Evolutionary conservation across 2,797 vertebrate genomes (phyloP).

Genomic region (Brotula barbata): DNA sequence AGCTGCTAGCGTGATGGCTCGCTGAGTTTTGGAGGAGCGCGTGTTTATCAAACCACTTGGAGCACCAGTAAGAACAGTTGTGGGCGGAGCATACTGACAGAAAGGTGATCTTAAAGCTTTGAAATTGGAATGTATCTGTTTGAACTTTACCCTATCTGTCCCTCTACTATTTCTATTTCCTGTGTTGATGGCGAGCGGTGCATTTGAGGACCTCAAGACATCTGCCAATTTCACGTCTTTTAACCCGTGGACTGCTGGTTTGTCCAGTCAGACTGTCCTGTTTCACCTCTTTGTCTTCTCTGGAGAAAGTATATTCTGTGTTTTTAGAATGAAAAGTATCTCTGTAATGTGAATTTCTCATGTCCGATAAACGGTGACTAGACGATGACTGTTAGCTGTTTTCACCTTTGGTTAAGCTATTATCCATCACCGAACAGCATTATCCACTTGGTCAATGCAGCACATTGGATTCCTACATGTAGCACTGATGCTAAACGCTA

Average conservation of each 20-base stretch:
- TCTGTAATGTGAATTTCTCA: constrained; percentile 40
- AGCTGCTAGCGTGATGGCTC: constrained; percentile 42
- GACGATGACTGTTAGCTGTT: constrained; percentile 68
- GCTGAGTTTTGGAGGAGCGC: constrained; percentile 36
- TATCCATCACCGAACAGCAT: constrained; percentile 10
- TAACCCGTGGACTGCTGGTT: constrained; percentile 10
- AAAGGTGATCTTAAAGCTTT: constrained; percentile 58
- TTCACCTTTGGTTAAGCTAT: constrained; percentile 24
- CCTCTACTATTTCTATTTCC: constrained; percentile 34
- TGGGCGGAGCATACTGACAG: constrained; percentile 41
- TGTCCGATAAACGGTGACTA: constrained; percentile 14
- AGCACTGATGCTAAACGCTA: constrained; percentile 36
- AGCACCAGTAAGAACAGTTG: constrained; percentile 23
- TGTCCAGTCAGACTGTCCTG: constrained; percentile 9
- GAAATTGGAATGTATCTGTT: constrained; percentile 77
- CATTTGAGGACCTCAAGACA: constrained; percentile 19
- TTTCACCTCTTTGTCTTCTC: constrained; percentile 32
- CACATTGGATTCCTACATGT: background rate
- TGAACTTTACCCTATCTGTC: constrained; percentile 46
- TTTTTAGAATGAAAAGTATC: constrained; percentile 32
- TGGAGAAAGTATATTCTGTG: too few relatives aligned
- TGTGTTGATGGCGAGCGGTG: constrained; percentile 19
- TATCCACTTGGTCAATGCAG: too few relatives aligned
- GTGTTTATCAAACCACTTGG: constrained; percentile 38
- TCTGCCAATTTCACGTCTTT: constrained; percentile 21